These are phyloP conservation scores for Siniperca undulata DNA, from an alignment of 2,797 vertebrate species.

Conservation along the genomic window DNA sequence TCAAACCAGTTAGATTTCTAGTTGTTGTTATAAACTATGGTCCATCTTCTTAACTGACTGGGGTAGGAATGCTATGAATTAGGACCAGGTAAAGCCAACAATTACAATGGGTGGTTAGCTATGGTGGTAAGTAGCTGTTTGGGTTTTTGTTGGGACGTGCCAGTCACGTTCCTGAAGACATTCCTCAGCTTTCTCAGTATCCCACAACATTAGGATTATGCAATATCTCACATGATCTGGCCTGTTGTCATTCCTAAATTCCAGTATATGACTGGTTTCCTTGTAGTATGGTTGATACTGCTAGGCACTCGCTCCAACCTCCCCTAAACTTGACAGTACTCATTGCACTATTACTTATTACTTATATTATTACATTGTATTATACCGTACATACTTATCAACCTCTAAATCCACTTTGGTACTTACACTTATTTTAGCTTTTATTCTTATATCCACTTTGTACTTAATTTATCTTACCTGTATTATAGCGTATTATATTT, in stretches of 20 bases:
- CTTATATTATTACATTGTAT: no score
- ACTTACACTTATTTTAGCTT: no score
- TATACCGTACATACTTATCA: no score
- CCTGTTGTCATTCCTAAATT: slow-evolving; percentile 22
- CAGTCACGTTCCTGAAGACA: slow-evolving; percentile 59
- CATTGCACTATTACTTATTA: no score
- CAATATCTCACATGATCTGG: slow-evolving; percentile 32
- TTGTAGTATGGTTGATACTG: background rate
- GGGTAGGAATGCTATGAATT: slow-evolving; percentile 15
- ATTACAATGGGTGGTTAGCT: slow-evolving; percentile 37
- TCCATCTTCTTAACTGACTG: slow-evolving; percentile 8
- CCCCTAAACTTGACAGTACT: no score
- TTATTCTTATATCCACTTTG: no score
- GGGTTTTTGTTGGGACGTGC: slow-evolving; percentile 68
- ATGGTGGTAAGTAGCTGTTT: slow-evolving; percentile 41
- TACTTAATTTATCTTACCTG: no score
- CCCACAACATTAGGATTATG: slow-evolving; percentile 41
- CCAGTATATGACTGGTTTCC: slow-evolving; percentile 12
- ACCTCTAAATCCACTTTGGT: no score
- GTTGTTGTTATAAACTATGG: background rate
- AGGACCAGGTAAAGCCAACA: slow-evolving; percentile 26
- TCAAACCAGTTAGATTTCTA: background rate
- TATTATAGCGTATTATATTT: no score
- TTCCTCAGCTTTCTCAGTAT: slow-evolving; percentile 49
- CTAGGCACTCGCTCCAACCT: no score